A percentile compares a stretch with the other conserved stretches of the same genome.
These are phyloP conservation scores for Chironomus striatipennis DNA, from an alignment of 1,140 invertebrate species.

Conservation along the genomic window DNA sequence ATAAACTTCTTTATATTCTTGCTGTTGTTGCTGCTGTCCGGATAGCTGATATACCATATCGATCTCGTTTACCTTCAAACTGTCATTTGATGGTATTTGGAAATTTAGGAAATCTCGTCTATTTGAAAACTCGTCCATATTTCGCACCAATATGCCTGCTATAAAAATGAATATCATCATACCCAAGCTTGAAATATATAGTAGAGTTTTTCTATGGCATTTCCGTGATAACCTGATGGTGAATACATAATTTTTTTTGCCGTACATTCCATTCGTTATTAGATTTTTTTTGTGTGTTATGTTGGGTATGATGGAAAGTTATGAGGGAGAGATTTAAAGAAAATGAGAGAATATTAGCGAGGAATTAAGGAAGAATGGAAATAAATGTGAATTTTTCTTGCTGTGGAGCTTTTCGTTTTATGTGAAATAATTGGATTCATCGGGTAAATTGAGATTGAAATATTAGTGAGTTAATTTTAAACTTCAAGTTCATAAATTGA, in stretches of 20 bases:
- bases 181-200: constrained; percentile 45
- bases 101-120: constrained; percentile 28
- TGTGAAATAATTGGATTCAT: too few relatives aligned
- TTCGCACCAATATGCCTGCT: constrained; percentile 43
- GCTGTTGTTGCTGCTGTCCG: neutral
- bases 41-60: too few relatives aligned
- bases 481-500: too few relatives aligned
- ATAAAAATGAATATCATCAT: constrained; percentile 48
- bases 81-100: constrained; percentile 25
- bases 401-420: too few relatives aligned
- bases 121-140: constrained; percentile 29
- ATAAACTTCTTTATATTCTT: constrained; percentile 31
- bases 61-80: neutral
- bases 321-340: neutral
- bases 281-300: neutral
- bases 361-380: too few relatives aligned
- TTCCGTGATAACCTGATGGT: constrained; percentile 42
- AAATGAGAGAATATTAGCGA: too few relatives aligned
- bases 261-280: too few relatives aligned
- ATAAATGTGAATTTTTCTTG: too few relatives aligned
- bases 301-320: neutral
- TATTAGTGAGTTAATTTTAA: too few relatives aligned
- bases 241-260: neutral
- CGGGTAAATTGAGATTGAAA: too few relatives aligned
- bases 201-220: constrained; percentile 43